Conservation (phyloP, 2,113 vertebrate species). For the Talpa occidentalis region DNA sequence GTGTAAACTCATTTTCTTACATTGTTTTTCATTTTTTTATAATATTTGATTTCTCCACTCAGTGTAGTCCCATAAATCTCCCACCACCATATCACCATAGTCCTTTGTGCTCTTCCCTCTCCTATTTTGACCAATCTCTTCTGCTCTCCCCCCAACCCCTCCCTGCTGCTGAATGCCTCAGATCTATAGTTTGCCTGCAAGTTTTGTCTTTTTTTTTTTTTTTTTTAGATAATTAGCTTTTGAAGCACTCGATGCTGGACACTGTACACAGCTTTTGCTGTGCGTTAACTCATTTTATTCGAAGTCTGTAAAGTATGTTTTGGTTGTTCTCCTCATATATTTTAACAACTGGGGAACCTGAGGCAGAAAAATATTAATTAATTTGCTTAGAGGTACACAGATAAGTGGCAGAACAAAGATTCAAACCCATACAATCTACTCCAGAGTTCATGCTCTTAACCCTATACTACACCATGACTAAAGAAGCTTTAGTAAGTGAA, state of each 20-base stretch:
- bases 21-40: too few species aligned
- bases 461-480: not conserved
- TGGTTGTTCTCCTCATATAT: not conserved
- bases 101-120: too few species aligned
- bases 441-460: not conserved
- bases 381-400: not conserved
- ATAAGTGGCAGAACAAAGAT: not conserved
- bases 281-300: not conserved
- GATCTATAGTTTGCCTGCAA: too few species aligned
- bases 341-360: not conserved
- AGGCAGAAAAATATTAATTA: constrained; percentile 5
- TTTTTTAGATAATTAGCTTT: not conserved
- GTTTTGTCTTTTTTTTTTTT: too few species aligned
- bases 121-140: too few species aligned
- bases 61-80: too few species aligned
- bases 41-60: too few species aligned
- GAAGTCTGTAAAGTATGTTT: constrained; percentile 13
- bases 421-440: constrained; percentile 7
- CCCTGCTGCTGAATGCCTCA: too few species aligned
- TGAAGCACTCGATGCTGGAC: not conserved
- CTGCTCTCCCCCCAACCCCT: too few species aligned
- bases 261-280: not conserved
- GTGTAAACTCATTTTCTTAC: not conserved
- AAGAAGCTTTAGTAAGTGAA: not conserved
- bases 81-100: too few species aligned